Evolutionary conservation across 2,797 vertebrate species (phyloP), one percentile per base, ranked within the genome.

Genomic region (Anabacerthia variegaticeps): DNA sequence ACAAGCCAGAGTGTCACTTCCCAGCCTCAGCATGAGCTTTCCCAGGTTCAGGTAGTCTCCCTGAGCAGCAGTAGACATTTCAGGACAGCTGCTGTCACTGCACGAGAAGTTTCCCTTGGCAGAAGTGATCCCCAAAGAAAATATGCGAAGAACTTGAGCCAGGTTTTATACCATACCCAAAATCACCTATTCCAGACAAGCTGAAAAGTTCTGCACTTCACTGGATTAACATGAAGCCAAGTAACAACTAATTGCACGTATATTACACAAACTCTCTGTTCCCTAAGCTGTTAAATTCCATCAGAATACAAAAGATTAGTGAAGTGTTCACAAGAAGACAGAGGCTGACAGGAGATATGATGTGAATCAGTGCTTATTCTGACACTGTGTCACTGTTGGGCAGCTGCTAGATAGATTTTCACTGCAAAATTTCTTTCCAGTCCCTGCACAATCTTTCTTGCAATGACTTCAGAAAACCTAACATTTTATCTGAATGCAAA

Each of bases 21-120:
- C 43, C 26, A 51, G 52, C 10, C 52, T 12, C 61, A 52, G 52
- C 4, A 0, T 0, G 0, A 68, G 44, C 36, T 41, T 32, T 32
- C 23, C 46, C 59, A 68, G 14, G 39, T 14, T 44, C 21, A 73
- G 58, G 37, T 3, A 21, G 17, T n/a, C 27, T 46, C 10, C 23
- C 41, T 19, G 19, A 48, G 14, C 23, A 52, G 72, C 46, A 73
- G 52, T 2, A 72, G 30, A 34, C 2, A 4, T 21, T 75, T 63
- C 1, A 1, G 78, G 48, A 6, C 61, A 55, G 68, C 10, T 8
- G 34, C 22, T 82, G 0, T 12, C 36, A 67, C 9, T 28, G 54
- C 44, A 81, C 52, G 12, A 46, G 24, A 56, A 12, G 37, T 15
- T 32, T 69, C 34, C 59, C 68, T 52, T 28, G 63, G 43, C 23